Evolutionary conservation across 1,140 invertebrate species (phyloP).

Genomic region (Drosophila pruinosa): DNA sequence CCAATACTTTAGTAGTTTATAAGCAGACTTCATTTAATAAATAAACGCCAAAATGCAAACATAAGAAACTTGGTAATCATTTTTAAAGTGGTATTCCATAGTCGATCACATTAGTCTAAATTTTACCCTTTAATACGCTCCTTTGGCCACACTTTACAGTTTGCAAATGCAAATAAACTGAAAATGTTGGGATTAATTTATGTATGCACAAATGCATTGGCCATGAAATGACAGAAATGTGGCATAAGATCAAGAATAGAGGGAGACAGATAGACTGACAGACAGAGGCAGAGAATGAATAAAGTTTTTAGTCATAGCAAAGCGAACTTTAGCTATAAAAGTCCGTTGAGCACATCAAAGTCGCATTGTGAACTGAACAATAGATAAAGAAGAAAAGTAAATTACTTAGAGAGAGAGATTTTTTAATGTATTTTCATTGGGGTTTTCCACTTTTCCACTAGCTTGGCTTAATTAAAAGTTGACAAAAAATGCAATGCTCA

Average conservation of each 20-base stretch:
- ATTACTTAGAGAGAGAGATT: not conserved
- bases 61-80: no score
- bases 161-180: slow-evolving; percentile 48
- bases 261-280: not conserved
- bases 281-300: not conserved
- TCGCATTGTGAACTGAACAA: not conserved
- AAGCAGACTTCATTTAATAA: no score
- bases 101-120: no score
- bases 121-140: no score
- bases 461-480: slow-evolving; percentile 53
- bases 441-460: no score
- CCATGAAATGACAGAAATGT: slow-evolving; percentile 46
- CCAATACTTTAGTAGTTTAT: no score
- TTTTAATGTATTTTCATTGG: not conserved
- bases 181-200: slow-evolving; percentile 22
- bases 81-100: no score
- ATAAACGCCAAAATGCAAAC: no score
- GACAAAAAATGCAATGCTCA: slow-evolving; percentile 37
- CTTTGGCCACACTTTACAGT: no score
- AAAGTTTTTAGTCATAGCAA: slow-evolving; percentile 1
- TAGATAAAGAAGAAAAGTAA: slow-evolving; percentile 9
- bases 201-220: slow-evolving; percentile 35
- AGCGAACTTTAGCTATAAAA: not conserved
- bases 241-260: not conserved
- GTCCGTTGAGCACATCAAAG: slow-evolving; percentile 1